Evolutionary conservation across 2,888 invertebrate genomes (phyloP).

Genomic region (Caenorhabditis wallacei): DNA sequence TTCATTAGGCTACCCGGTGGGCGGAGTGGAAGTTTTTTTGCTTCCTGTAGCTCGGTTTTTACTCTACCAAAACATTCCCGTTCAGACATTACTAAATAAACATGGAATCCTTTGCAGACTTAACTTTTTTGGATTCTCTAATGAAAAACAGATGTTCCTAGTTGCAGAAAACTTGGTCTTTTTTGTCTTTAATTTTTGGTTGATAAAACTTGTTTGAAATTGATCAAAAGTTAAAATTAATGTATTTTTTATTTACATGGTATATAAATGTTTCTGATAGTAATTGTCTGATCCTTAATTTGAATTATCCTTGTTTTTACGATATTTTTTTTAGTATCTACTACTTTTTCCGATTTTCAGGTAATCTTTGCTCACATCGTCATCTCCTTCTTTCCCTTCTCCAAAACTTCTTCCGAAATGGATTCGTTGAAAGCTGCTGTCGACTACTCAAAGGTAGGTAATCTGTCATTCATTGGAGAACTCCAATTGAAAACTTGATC

Average conservation of each 20-base stretch:
- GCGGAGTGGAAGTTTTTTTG: conserved; percentile 24
- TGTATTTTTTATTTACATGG: no score
- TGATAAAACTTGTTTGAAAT: not conserved
- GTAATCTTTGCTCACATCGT: not conserved
- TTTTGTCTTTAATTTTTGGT: not conserved
- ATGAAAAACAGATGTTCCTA: conserved; percentile 21
- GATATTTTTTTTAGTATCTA: not conserved
- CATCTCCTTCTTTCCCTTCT: not conserved
- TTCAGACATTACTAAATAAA: conserved; percentile 8
- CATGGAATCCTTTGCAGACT: not conserved
- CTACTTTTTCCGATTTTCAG: conserved; percentile 8
- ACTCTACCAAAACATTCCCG: conserved; percentile 8
- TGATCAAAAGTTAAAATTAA: no score
- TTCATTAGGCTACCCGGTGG: conserved; percentile 29
- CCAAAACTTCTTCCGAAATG: conserved; percentile 42
- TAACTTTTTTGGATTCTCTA: conserved; percentile 5
- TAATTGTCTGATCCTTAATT: not conserved
- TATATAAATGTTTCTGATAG: no score
- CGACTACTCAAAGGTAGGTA: conserved; percentile 62
- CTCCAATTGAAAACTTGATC: not conserved
- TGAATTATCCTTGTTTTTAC: not conserved
- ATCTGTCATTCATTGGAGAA: conserved; percentile 24
- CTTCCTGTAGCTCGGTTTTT: conserved; percentile 35
- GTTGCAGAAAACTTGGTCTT: not conserved
- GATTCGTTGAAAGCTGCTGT: conserved; percentile 64